phyloP scores from a whole-genome alignment of 2,113 vertebrate genomes.

The Ariopsis seemanni region DNA sequence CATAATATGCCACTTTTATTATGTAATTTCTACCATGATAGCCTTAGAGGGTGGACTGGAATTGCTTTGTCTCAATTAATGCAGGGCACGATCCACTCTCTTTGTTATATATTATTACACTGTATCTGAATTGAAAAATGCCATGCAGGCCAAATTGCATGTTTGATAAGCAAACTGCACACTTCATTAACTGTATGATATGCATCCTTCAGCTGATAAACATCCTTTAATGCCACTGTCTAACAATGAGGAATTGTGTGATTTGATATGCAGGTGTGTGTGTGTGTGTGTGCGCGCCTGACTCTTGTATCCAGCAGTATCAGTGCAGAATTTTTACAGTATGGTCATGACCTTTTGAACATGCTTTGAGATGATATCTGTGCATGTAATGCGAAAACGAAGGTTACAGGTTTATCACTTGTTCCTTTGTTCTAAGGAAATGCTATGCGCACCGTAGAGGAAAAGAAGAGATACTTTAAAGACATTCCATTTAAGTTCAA shows the following conservation, averaged over 20 bases:
- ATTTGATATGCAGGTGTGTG: constrained; percentile 43
- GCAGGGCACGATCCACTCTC: constrained; percentile 41
- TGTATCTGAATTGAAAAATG: constrained; percentile 49
- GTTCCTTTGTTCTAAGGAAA: constrained; percentile 3
- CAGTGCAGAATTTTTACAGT: constrained; percentile 21
- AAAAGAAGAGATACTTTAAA: neutral
- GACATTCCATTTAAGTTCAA: neutral
- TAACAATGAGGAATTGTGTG: constrained; percentile 43
- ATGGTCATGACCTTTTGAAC: constrained; percentile 50
- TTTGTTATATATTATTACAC: constrained; percentile 35
- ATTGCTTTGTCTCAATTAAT: constrained; percentile 29
- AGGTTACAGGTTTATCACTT: constrained; percentile 31
- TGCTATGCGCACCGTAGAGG: neutral
- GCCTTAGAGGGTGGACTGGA: neutral
- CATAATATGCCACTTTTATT: neutral
- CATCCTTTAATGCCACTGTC: constrained; percentile 50
- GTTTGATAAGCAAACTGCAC: constrained; percentile 56
- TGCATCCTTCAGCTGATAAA: constrained; percentile 53
- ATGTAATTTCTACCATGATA: neutral
- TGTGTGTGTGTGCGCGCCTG: constrained; percentile 12
- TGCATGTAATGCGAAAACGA: neutral
- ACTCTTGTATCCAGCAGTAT: constrained; percentile 38
- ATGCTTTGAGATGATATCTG: constrained; percentile 44
- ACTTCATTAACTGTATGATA: constrained; percentile 60
- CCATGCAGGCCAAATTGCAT: constrained; percentile 36